Evolutionary conservation across 1,140 invertebrate species (phyloP), one percentile per base, ranked within the genome.

Genomic region (Drosophila lowei): DNA sequence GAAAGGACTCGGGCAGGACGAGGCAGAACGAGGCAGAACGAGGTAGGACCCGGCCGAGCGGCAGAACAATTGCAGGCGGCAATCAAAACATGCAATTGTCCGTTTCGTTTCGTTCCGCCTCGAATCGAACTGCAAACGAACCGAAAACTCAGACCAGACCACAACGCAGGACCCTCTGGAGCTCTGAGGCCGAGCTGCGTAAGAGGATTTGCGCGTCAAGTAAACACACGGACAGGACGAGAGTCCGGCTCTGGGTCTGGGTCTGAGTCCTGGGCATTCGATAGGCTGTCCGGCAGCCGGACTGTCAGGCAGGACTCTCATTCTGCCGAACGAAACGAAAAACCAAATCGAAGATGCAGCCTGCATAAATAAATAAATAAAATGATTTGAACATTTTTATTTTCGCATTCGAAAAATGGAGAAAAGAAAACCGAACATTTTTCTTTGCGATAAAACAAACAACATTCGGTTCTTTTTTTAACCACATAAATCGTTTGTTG

Each of bases 281-380:
- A 55, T 55, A 55, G 54, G 54, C 54, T 25, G 30, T 30, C 47
- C 30, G 23, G 50, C 66, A 34, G 16, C 59, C 53, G 47, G 67
- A 62, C 44, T 47, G 50, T 38, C 43, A 30, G 42, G 28, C 50
- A 46, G 54, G 18, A 9, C 18, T 1, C 47, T 25, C 18, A 67
- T 62, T 50, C 65, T 67, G 63, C 49, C 54, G 49, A 43, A 67
- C 42, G 41, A 41, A 65, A 53, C 56, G 67, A 57, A 68, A 76
- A 66, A 58, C 56, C 71, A 67, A 81, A 86, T 88, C 81, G 78
- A 88, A 86, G 83, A 86, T 86, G 81, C 80, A 81, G 83, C 75
- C 84, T 83, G 78, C 67, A 88, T 88, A 88, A 88, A 88, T 88
- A 88, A 86, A 86, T 86, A 86, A 88, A 88, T 88, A 88, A 88